phyloP scores from a whole-genome alignment of 2,113 vertebrate genomes.

The Acanthochromis polyacanthus region DNA sequence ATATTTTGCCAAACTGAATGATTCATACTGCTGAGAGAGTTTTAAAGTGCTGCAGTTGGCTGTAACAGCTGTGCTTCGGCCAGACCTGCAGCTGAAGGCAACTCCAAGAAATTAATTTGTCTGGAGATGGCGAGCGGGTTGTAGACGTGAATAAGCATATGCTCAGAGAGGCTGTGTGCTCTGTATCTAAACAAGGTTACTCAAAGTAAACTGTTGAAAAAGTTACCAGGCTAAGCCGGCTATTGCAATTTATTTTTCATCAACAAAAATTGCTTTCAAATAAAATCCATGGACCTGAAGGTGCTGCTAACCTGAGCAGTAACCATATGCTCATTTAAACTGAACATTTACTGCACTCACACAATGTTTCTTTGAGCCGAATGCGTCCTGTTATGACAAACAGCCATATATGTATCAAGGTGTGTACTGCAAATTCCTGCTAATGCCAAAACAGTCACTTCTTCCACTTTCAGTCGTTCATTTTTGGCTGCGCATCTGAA shows the following conservation, averaged over 20 bases:
- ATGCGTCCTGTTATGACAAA: slow-evolving; percentile 2
- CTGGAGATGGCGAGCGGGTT: slow-evolving; percentile 59
- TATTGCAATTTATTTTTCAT: slow-evolving; percentile 6
- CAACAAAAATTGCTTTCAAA: not conserved
- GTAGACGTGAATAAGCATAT: slow-evolving; percentile 54
- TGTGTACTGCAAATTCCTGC: not conserved
- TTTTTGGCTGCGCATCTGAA: not conserved
- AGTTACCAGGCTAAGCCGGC: not conserved
- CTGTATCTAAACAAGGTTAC: slow-evolving; percentile 42
- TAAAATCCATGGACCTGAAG: not conserved
- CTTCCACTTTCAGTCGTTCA: slow-evolving; percentile 7
- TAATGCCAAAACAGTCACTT: not conserved
- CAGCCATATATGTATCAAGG: not conserved
- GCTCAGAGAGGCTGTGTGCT: slow-evolving; percentile 46
- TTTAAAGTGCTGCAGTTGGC: slow-evolving; percentile 60
- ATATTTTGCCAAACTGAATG: slow-evolving; percentile 66
- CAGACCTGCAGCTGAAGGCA: slow-evolving; percentile 61
- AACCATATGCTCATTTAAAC: not conserved
- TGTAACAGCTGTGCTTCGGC: slow-evolving; percentile 67
- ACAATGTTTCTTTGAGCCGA: not conserved
- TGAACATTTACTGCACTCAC: not conserved
- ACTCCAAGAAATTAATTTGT: slow-evolving; percentile 66
- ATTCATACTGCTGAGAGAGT: slow-evolving; percentile 58
- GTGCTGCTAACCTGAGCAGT: not conserved
- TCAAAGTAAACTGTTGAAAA: slow-evolving; percentile 20